Evolutionary conservation across 2,113 vertebrate species (phyloP).

Genomic region (Vombatus ursinus): DNA sequence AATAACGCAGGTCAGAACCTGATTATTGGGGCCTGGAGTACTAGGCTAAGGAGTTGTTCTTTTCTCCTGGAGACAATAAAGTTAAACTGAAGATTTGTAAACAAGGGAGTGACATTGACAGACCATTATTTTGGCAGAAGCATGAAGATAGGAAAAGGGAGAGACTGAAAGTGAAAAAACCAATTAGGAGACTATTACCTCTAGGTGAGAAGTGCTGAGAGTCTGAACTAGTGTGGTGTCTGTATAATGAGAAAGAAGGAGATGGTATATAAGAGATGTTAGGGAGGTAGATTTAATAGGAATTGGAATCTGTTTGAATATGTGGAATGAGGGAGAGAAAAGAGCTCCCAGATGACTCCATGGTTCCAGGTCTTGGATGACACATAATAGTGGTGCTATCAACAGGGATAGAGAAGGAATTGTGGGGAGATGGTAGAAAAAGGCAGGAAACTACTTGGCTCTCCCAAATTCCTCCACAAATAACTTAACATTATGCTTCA

Average conservation of each 20-base stretch:
- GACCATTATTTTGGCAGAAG: background rate
- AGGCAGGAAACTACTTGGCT: background rate
- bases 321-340: background rate
- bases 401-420: background rate
- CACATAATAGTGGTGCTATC: too few relatives aligned
- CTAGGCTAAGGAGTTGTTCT: background rate
- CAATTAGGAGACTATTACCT: background rate
- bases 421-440: background rate
- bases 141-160: background rate
- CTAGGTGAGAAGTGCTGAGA: background rate
- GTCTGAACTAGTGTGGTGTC: background rate
- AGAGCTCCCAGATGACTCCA: background rate
- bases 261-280: background rate
- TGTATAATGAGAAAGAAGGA: background rate
- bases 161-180: background rate
- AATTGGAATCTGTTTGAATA: background rate
- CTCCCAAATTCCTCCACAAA: background rate
- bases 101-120: background rate
- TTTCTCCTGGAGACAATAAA: background rate
- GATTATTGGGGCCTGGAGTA: background rate
- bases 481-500: too few relatives aligned
- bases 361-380: background rate
- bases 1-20: background rate
- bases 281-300: background rate
- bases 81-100: background rate